Conservation (phyloP, 2,797 vertebrate genomes). For the Neoniphon sammara region DNA sequence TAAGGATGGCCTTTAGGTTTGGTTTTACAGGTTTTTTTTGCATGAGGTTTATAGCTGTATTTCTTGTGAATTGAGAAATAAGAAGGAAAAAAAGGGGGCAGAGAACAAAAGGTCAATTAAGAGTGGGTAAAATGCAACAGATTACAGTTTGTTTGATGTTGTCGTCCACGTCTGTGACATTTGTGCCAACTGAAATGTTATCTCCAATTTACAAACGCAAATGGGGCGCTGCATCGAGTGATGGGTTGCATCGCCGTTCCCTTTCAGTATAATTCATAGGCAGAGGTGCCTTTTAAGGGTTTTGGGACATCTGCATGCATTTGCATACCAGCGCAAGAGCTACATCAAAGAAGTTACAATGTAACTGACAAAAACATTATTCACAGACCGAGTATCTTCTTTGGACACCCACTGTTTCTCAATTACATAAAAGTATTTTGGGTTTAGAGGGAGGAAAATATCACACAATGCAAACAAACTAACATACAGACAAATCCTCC, state of each 20-base stretch:
- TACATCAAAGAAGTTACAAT: constrained; percentile 37
- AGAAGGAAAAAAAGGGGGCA: constrained; percentile 27
- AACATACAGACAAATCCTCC: constrained; percentile 68
- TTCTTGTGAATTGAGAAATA: constrained; percentile 59
- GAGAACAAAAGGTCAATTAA: constrained; percentile 73
- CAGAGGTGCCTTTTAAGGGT: neutral
- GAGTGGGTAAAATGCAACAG: constrained; percentile 54
- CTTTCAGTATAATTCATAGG: constrained; percentile 2
- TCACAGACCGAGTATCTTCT: constrained; percentile 43
- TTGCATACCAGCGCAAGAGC: constrained; percentile 32
- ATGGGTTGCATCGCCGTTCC: neutral
- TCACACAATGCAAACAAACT: constrained; percentile 67
- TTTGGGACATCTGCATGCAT: constrained; percentile 37
- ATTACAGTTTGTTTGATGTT: constrained; percentile 56
- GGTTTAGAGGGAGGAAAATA: constrained; percentile 54
- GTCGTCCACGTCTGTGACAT: constrained; percentile 41
- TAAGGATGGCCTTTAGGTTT: constrained; percentile 65
- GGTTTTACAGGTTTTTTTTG: constrained; percentile 36
- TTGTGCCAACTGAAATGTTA: constrained; percentile 37
- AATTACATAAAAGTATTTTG: constrained; percentile 61
- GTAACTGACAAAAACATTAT: constrained; percentile 47
- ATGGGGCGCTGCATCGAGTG: neutral
- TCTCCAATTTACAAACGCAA: constrained; percentile 51
- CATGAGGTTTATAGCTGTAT: constrained; percentile 58
- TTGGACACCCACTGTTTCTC: constrained; percentile 62